Percentiles rank a stretch among this genome's conserved stretches.
phyloP scores from a whole-genome alignment of 2,113 vertebrate genomes.

The Eonycteris spelaea region DNA sequence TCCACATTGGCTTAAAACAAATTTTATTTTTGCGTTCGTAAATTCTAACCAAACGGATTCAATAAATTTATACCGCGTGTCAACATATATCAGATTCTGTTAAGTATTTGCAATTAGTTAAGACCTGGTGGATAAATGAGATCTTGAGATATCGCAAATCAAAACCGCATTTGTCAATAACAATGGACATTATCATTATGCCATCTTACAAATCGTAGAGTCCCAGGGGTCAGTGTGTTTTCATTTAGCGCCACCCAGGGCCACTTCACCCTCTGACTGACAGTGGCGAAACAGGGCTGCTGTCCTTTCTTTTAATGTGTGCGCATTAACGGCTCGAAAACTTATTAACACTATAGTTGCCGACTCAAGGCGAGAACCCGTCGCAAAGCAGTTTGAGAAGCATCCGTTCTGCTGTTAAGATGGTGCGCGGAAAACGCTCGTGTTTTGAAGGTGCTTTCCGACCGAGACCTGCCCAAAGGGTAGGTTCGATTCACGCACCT shows the following conservation, averaged over 20 bases:
- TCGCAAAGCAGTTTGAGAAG: not conserved
- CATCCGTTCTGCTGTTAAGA: not conserved
- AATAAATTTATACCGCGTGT: not conserved
- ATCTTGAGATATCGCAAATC: slow-evolving; percentile 1
- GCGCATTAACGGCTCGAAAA: not conserved
- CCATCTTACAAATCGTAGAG: not conserved
- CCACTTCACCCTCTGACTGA: not conserved
- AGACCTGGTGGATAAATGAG: not conserved
- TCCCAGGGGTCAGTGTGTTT: not conserved
- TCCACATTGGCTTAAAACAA: not conserved
- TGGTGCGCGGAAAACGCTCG: slow-evolving; percentile 18
- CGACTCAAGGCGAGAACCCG: not conserved
- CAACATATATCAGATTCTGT: not conserved
- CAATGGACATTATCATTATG: not conserved
- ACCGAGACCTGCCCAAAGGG: slow-evolving; percentile 23
- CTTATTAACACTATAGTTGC: not conserved
- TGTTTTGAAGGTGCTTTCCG: slow-evolving; percentile 39
- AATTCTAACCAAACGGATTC: not conserved
- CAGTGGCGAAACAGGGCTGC: not conserved
- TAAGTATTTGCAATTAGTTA: slow-evolving; percentile 21
- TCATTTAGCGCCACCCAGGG: not conserved
- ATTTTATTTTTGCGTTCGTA: slow-evolving; percentile 31
- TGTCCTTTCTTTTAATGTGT: not conserved
- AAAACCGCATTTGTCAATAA: not conserved
- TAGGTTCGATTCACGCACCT: slow-evolving; percentile 20